Evolutionary conservation across 2,888 invertebrate genomes (phyloP).

Genomic region (Meandrusa payeni): DNA sequence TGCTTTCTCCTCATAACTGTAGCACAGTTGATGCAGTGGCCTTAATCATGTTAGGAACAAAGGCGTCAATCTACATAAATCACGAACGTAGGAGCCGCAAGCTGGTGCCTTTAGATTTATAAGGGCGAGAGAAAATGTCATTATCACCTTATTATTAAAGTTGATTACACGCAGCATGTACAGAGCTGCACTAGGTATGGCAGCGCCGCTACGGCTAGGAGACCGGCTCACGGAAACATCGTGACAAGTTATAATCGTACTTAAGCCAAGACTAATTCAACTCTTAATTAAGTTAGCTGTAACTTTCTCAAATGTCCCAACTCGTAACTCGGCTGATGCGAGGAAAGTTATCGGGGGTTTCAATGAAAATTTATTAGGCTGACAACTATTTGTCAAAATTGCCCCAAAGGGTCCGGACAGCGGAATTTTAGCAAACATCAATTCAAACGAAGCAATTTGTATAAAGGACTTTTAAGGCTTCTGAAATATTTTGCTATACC

Average conservation of each 20-base stretch:
- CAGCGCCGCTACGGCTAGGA: constrained; percentile 34
- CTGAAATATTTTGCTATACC: constrained; percentile 34
- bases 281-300: constrained; percentile 71
- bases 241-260: constrained; percentile 68
- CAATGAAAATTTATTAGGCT: constrained; percentile 77
- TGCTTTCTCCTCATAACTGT: constrained; percentile 10
- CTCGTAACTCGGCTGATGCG: constrained; percentile 62
- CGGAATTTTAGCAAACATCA: constrained; percentile 65
- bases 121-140: constrained; percentile 26
- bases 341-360: constrained; percentile 64
- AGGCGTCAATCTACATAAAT: constrained; percentile 22
- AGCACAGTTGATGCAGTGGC: constrained; percentile 12
- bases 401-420: constrained; percentile 52
- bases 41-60: constrained; percentile 23
- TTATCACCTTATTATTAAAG: constrained; percentile 32
- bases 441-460: constrained; percentile 63
- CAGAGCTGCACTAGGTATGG: constrained; percentile 35
- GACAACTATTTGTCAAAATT: constrained; percentile 77
- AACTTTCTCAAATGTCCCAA: constrained; percentile 67
- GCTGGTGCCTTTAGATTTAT: constrained; percentile 22
- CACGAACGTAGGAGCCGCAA: constrained; percentile 18
- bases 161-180: constrained; percentile 31
- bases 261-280: constrained; percentile 70
- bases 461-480: constrained; percentile 43
- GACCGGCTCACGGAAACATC: constrained; percentile 50